Percentiles rank a stretch among this genome's conserved stretches.
phyloP scores from a whole-genome alignment of 2,113 vertebrate genomes.

The Bos javanicus region DNA sequence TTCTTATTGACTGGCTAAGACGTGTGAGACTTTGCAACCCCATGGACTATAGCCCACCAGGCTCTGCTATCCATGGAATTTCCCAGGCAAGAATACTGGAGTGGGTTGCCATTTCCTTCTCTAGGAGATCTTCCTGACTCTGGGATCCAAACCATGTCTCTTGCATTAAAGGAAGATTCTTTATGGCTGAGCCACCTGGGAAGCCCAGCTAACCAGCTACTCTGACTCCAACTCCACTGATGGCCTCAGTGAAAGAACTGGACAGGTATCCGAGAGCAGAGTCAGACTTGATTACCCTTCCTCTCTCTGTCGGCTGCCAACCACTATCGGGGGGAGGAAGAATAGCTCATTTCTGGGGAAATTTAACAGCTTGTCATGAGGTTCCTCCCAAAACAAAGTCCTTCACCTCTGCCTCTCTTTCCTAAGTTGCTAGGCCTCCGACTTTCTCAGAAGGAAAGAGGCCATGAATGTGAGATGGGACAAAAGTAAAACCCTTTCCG shows the following conservation, averaged over 20 bases:
- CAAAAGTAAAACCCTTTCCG: slow-evolving; percentile 44
- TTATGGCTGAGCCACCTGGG: background rate
- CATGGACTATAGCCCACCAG: background rate
- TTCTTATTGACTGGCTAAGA: background rate
- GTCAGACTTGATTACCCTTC: background rate
- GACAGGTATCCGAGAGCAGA: background rate
- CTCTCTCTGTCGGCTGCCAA: background rate
- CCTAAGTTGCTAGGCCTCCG: background rate
- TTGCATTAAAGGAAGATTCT: background rate
- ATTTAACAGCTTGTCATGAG: background rate
- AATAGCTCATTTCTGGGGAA: background rate
- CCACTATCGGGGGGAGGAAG: background rate
- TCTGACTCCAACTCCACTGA: background rate
- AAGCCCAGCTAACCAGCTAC: background rate
- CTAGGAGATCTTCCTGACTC: background rate
- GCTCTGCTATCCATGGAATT: background rate
- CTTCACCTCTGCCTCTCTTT: background rate
- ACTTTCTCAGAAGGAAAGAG: background rate
- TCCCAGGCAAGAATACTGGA: background rate
- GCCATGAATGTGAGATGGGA: background rate
- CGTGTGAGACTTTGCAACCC: background rate
- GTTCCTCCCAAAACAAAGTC: background rate
- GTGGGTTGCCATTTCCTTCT: background rate
- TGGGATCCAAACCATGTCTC: background rate
- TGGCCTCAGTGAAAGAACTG: background rate